These are phyloP conservation scores for Holcopasites calliopsidis DNA, from an alignment of 1,140 invertebrate species.

Conservation along the genomic window DNA sequence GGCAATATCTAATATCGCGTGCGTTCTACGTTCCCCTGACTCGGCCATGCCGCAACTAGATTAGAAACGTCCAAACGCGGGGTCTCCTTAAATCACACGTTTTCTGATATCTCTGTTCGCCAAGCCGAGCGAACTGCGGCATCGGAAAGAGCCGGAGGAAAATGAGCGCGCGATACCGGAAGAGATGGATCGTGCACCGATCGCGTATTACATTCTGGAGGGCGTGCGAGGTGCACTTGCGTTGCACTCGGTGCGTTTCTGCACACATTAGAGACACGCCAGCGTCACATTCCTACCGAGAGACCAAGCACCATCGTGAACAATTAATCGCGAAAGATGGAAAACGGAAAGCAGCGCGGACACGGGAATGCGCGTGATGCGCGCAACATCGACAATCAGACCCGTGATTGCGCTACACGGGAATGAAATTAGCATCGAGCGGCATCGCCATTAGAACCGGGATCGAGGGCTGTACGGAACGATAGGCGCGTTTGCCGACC, in stretches of 20 bases:
- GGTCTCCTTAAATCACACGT: constrained; percentile 3
- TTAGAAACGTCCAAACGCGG: background rate
- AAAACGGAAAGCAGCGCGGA: constrained; percentile 49
- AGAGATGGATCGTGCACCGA: constrained; percentile 20
- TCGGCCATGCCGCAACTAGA: background rate
- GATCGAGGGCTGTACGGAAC: constrained; percentile 22
- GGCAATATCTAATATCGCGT: constrained; percentile 2
- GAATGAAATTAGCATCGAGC: constrained; percentile 70
- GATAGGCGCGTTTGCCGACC: constrained; percentile 49
- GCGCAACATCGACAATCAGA: constrained; percentile 61
- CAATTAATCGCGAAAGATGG: constrained; percentile 62
- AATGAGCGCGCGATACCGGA: constrained; percentile 26
- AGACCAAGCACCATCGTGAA: constrained; percentile 26
- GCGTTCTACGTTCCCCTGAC: background rate
- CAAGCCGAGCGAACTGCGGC: too few relatives aligned
- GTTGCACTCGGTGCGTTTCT: background rate
- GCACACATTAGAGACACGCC: constrained; percentile 17
- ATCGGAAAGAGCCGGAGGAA: background rate
- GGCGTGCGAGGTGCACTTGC: background rate
- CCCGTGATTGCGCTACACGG: constrained; percentile 67
- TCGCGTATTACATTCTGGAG: constrained; percentile 4
- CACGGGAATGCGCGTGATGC: constrained; percentile 62
- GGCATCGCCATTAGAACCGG: constrained; percentile 57
- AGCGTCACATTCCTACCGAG: constrained; percentile 36
- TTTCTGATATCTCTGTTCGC: constrained; percentile 13